These are phyloP conservation scores for Phaedon cochleariae DNA, from an alignment of 2,888 invertebrate genomes.

Conservation along the genomic window DNA sequence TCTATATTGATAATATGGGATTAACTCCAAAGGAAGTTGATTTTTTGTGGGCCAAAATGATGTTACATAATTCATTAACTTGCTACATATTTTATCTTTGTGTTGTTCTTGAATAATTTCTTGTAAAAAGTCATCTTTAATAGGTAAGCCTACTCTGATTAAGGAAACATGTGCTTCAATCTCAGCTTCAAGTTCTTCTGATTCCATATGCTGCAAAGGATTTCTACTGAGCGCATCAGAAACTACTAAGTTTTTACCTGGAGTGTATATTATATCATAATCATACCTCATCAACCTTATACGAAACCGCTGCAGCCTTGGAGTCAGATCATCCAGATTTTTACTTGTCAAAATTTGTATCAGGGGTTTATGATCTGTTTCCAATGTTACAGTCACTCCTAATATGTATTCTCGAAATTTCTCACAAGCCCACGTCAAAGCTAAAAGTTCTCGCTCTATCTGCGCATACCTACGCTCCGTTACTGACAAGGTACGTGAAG, in stretches of 20 bases:
- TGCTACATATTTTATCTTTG: no score
- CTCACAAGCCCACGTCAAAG: slow-evolving; percentile 2
- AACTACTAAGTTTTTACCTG: background rate
- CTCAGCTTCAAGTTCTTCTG: no score
- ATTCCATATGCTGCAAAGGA: no score
- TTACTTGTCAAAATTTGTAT: no score
- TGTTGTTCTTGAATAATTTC: no score
- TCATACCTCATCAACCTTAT: background rate
- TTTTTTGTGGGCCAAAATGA: no score
- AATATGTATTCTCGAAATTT: background rate
- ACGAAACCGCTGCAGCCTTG: background rate
- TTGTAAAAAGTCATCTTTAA: no score
- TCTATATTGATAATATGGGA: no score
- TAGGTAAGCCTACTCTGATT: no score
- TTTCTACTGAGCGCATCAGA: background rate
- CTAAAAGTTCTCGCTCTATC: slow-evolving; percentile 16
- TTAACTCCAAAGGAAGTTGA: no score
- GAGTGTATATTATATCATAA: background rate
- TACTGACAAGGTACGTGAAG: slow-evolving; percentile 15
- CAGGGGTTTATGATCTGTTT: background rate
- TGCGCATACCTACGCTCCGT: slow-evolving; percentile 11
- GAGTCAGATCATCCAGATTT: background rate
- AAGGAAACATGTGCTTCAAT: no score
- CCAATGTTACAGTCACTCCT: background rate
- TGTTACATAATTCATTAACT: no score